A percentile compares a stretch with the other conserved stretches of the same genome.
Conservation (phyloP, 1,140 invertebrate species). For the Cydia pomonella region DNA sequence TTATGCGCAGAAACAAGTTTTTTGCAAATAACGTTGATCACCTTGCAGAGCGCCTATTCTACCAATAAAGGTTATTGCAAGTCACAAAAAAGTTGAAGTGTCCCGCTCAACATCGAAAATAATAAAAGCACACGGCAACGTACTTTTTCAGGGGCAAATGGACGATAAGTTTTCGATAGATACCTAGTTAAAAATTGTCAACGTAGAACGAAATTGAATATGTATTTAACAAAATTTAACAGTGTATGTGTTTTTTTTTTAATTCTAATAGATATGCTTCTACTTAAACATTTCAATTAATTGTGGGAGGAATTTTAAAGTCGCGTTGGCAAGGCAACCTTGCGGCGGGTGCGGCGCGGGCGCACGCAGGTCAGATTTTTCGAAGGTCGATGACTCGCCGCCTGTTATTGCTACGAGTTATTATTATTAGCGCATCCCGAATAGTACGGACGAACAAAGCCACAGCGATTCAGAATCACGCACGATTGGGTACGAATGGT, state of each 20-base stretch:
- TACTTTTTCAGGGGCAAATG: constrained; percentile 48
- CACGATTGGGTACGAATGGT: constrained; percentile 33
- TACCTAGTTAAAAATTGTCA: constrained; percentile 29
- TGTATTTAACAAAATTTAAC: constrained; percentile 28
- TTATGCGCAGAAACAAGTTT: constrained; percentile 30
- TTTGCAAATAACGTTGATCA: constrained; percentile 52
- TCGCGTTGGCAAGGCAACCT: constrained; percentile 61
- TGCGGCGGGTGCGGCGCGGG: constrained; percentile 50
- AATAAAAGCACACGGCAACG: constrained; percentile 24
- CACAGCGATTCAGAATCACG: not conserved
- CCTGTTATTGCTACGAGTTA: constrained; percentile 69
- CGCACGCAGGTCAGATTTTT: constrained; percentile 75
- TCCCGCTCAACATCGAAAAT: not conserved
- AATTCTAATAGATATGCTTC: not conserved
- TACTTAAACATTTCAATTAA: constrained; percentile 7
- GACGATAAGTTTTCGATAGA: constrained; percentile 55
- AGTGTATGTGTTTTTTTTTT: not conserved
- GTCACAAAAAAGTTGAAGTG: constrained; percentile 39
- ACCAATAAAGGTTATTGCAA: constrained; percentile 58
- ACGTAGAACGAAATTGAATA: constrained; percentile 39
- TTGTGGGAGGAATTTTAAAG: constrained; percentile 12
- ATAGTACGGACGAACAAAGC: constrained; percentile 28
- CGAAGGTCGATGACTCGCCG: constrained; percentile 76
- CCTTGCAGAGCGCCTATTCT: constrained; percentile 49
- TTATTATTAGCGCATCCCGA: constrained; percentile 65